These are phyloP conservation scores for Saturnia pavonia DNA, from an alignment of 2,888 invertebrate genomes.

Conservation along the genomic window DNA sequence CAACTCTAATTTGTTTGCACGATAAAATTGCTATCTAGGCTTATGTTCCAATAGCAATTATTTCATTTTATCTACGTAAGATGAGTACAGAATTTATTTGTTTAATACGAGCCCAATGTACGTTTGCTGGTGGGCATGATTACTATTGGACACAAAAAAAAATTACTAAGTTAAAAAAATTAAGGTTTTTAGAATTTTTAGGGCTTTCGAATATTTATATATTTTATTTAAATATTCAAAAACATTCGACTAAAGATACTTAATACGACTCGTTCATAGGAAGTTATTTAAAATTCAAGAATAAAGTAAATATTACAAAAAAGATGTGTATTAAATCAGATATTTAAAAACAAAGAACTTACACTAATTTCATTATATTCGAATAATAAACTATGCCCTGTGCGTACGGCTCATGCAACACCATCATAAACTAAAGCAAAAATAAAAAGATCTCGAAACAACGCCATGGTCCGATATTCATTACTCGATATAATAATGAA, in stretches of 20 bases:
- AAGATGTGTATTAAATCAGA: background rate
- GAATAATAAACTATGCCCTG: background rate
- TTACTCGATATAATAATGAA: background rate
- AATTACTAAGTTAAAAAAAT: too few relatives aligned
- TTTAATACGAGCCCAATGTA: background rate
- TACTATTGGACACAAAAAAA: background rate
- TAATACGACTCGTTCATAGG: too few relatives aligned
- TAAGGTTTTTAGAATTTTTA: too few relatives aligned
- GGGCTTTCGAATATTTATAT: too few relatives aligned
- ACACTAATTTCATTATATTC: background rate
- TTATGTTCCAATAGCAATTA: background rate
- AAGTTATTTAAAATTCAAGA: too few relatives aligned
- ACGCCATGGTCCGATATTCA: background rate
- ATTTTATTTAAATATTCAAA: too few relatives aligned
- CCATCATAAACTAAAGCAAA: background rate
- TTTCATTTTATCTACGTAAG: background rate
- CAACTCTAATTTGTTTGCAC: background rate
- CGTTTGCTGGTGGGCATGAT: background rate
- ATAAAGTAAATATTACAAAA: background rate
- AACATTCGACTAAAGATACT: too few relatives aligned
- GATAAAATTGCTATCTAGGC: background rate
- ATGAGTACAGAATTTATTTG: background rate
- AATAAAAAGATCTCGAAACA: conserved; percentile 8
- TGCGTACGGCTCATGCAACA: background rate
- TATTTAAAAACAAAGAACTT: background rate